These are phyloP conservation scores for Drosophila eugracilis DNA, from an alignment of 1,140 invertebrate species.

Conservation along the genomic window DNA sequence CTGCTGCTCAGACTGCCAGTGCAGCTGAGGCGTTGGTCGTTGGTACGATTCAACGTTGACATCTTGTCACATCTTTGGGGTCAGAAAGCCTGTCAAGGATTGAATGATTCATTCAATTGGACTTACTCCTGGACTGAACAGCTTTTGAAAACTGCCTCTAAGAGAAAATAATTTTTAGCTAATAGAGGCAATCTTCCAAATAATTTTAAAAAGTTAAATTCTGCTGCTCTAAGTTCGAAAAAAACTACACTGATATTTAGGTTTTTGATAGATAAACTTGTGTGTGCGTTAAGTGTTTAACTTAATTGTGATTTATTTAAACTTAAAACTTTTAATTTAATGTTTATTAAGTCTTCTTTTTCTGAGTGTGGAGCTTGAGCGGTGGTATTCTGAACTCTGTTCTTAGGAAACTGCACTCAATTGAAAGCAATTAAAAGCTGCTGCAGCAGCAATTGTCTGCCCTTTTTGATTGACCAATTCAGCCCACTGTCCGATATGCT, in stretches of 20 bases:
- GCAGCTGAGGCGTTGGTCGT: slow-evolving; percentile 51
- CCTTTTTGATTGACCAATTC: slow-evolving; percentile 18
- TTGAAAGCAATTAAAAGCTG: slow-evolving; percentile 68
- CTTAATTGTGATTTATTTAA: too few relatives aligned
- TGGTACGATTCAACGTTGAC: slow-evolving; percentile 36
- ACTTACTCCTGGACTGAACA: slow-evolving; percentile 11
- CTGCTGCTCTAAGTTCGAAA: too few relatives aligned
- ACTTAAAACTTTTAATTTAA: too few relatives aligned
- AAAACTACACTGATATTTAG: too few relatives aligned
- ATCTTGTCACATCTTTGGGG: slow-evolving; percentile 45
- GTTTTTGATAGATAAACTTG: too few relatives aligned
- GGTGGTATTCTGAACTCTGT: slow-evolving; percentile 50
- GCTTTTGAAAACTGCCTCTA: neutral
- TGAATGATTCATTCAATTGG: slow-evolving; percentile 16
- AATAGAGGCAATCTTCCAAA: too few relatives aligned
- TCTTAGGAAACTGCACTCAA: slow-evolving; percentile 47
- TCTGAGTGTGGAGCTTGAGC: slow-evolving; percentile 10
- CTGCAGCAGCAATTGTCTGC: slow-evolving; percentile 29
- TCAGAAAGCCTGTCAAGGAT: slow-evolving; percentile 16
- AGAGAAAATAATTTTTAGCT: neutral
- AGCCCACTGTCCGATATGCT: slow-evolving; percentile 29
- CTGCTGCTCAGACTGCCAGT: slow-evolving; percentile 54
- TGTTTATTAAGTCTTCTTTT: neutral
- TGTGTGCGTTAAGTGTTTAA: too few relatives aligned
- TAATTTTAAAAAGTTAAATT: too few relatives aligned